Conservation (phyloP, 1,140 invertebrate genomes). For the Calliphora vicina region DNA sequence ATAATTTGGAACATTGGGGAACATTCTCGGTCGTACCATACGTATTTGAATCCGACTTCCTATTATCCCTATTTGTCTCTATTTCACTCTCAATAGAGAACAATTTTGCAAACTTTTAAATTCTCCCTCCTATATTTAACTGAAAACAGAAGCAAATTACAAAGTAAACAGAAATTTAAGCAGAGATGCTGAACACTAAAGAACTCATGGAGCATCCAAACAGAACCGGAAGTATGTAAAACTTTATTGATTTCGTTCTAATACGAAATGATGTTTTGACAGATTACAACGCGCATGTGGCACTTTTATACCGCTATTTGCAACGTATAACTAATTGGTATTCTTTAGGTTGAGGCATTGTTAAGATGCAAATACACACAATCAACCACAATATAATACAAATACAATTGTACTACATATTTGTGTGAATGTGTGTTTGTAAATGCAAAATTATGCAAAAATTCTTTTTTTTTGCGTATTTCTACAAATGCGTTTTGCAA, state of each 20-base stretch:
- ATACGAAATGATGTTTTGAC: constrained; percentile 27
- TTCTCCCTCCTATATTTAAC: not conserved
- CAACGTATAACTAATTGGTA: not conserved
- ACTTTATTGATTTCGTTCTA: constrained; percentile 3
- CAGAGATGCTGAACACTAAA: not conserved
- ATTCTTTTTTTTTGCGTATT: not conserved
- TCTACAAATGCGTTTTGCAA: not conserved
- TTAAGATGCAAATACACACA: not conserved
- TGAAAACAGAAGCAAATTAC: not conserved
- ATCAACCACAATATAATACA: too few relatives aligned
- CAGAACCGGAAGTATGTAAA: constrained; percentile 19
- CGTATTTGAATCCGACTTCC: too few relatives aligned
- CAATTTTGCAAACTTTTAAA: too few relatives aligned
- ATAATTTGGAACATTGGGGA: too few relatives aligned
- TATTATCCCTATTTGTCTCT: too few relatives aligned
- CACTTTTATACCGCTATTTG: not conserved
- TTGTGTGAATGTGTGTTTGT: not conserved
- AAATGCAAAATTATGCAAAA: not conserved
- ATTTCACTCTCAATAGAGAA: not conserved
- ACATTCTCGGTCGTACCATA: too few relatives aligned
- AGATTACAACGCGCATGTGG: constrained; percentile 32
- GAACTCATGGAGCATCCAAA: not conserved
- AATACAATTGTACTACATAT: not conserved
- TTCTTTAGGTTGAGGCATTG: not conserved
- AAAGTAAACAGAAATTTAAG: not conserved